Percentiles rank a stretch among this genome's conserved stretches.
Evolutionary conservation across 1,140 invertebrate genomes (phyloP).

Genomic region (Cotesia glomerata): DNA sequence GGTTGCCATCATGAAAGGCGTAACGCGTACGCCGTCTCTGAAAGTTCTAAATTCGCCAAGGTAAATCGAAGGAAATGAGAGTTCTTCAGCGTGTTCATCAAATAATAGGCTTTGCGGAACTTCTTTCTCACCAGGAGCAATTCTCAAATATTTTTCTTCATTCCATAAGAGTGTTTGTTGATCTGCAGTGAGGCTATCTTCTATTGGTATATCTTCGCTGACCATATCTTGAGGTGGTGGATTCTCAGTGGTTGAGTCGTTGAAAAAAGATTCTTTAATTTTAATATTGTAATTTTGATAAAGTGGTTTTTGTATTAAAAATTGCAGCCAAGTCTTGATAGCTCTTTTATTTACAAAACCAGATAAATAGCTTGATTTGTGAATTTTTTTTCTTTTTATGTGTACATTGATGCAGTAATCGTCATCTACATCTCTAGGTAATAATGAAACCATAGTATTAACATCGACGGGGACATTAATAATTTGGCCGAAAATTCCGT

Average conservation of each 20-base stretch:
- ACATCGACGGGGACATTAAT: conserved; percentile 53
- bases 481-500: conserved; percentile 52
- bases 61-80: conserved; percentile 55
- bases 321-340: conserved; percentile 32
- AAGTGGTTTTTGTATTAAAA: conserved; percentile 28
- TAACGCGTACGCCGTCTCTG: conserved; percentile 35
- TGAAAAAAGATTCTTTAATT: conserved; percentile 12
- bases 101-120: conserved; percentile 33
- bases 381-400: conserved; percentile 40
- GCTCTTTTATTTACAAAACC: conserved; percentile 29
- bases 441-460: conserved; percentile 47
- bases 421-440: conserved; percentile 49
- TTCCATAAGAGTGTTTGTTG: too few species aligned
- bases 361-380: conserved; percentile 28
- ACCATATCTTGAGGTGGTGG: too few species aligned
- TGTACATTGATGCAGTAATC: conserved; percentile 47
- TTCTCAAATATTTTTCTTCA: too few species aligned
- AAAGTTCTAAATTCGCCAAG: conserved; percentile 44
- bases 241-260: too few species aligned
- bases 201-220: too few species aligned
- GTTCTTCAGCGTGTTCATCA: too few species aligned
- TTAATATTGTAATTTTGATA: conserved; percentile 27
- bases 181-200: too few species aligned
- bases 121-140: neutral
- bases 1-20: conserved; percentile 34